phyloP scores from a whole-genome alignment of 2,113 vertebrate species.

The Felis chaus region DNA sequence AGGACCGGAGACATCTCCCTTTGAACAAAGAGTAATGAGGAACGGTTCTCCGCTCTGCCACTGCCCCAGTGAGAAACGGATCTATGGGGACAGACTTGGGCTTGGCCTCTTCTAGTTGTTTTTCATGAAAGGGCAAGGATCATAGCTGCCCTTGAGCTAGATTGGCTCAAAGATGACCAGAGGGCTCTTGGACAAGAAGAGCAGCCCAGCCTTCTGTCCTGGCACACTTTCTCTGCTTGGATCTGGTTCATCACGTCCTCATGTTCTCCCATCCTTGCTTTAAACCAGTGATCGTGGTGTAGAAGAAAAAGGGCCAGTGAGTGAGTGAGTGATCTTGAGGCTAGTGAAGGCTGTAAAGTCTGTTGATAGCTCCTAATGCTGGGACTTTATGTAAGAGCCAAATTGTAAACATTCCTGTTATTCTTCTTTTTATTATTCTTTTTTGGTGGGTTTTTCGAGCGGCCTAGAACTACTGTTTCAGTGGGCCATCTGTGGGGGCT shows the following conservation, averaged over 20 bases:
- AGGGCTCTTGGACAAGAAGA: background rate
- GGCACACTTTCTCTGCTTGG: background rate
- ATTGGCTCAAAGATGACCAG: background rate
- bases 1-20: constrained; percentile 92
- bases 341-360: background rate
- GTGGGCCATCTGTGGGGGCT: background rate
- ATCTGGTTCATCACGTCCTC: background rate
- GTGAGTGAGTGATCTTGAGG: background rate
- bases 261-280: background rate
- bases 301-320: background rate
- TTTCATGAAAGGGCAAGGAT: background rate
- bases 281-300: background rate
- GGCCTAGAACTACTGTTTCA: background rate
- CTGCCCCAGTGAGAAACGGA: background rate
- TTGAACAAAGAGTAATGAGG: constrained; percentile 75
- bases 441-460: background rate
- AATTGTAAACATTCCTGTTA: constrained; percentile 4
- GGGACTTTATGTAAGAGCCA: background rate
- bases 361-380: background rate
- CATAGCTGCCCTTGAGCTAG: background rate
- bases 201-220: background rate
- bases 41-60: background rate
- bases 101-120: background rate
- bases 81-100: background rate
- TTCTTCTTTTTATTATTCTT: background rate